Evolutionary conservation across 2,888 invertebrate species (phyloP), one percentile per base, ranked within the genome.

Genomic region (Sarcophaga rosellei): DNA sequence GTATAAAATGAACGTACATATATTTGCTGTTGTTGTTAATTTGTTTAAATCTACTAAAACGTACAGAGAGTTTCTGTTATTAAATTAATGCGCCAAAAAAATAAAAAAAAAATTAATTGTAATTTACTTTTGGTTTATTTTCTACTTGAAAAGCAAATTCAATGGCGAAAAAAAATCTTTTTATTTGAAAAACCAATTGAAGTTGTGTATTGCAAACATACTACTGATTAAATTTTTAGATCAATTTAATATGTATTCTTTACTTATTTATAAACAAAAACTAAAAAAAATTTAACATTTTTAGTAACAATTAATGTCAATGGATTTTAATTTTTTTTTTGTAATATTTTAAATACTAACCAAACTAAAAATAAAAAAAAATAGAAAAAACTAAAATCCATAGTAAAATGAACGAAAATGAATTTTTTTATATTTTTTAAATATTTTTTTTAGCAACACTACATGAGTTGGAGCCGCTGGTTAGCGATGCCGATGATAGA

Each of bases 381-480:
- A 35, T 47, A 53, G 1, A 15, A 53, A 4, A 15, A 53, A 12
- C 53, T 53, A 3, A 45, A 44, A 66, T 20, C 81, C 82, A 87
- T 89, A 35, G 35, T 88, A 87, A 88, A 6, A 59, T 35, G 80
- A 75, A 79, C 74, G 66, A 88, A 94, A 89, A 89, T 88, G 87
- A 89, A 88, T 88, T 89, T 53, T 53, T 17, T 89, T 89, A 80
- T 90, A 89, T 92, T 90, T 90, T 92, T 90, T 89, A 84, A 74
- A 77, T 78, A 84, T 86, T 72, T 84, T 57, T 92, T 92, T 91
- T 92, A 92, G 92, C 93, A 90, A 92, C 92, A 89, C 90, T 92
- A 86, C 93, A 92, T 89, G 96, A 96, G 94, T 94, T 96, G 90
- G 96, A 96, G 93, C 96, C 96, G 20, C 94, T 96, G 89, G 96